phyloP scores from a whole-genome alignment of 2,113 vertebrate genomes.

The Paracyprichromis sp. region DNA sequence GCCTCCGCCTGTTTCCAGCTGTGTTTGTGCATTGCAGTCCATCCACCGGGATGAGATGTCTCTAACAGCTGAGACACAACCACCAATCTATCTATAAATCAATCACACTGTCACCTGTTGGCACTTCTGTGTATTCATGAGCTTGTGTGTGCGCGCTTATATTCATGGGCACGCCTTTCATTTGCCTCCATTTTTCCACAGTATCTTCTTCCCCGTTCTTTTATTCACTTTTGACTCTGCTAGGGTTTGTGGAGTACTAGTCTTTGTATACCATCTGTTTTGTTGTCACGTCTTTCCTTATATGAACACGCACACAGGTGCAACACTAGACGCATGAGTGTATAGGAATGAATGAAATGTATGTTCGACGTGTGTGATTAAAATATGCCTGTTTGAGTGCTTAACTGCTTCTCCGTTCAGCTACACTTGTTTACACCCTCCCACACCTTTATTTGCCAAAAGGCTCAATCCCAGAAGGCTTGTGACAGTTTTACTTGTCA shows the following conservation, averaged over 20 bases:
- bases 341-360: background rate
- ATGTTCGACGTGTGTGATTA: background rate
- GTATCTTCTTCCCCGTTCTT: background rate
- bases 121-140: background rate
- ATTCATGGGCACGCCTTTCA: conserved; percentile 17
- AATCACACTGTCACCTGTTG: conserved; percentile 39
- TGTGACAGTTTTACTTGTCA: conserved; percentile 38
- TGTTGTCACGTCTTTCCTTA: background rate
- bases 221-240: background rate
- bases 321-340: background rate
- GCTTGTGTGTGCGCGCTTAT: background rate
- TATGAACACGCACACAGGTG: background rate
- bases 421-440: conserved; percentile 11
- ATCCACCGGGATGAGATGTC: conserved; percentile 32
- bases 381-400: background rate
- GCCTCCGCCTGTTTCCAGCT: conserved; percentile 45
- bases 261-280: conserved; percentile 4
- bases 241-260: conserved; percentile 5
- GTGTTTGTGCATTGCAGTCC: conserved; percentile 41
- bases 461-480: conserved; percentile 24
- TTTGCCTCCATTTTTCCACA: conserved; percentile 6
- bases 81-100: conserved; percentile 53
- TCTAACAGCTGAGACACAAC: conserved; percentile 57
- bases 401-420: conserved; percentile 13
- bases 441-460: conserved; percentile 28